A percentile compares a stretch with the other conserved stretches of the same genome.
phyloP scores from a whole-genome alignment of 1,140 invertebrate genomes.

The Zaprionus davidi region DNA sequence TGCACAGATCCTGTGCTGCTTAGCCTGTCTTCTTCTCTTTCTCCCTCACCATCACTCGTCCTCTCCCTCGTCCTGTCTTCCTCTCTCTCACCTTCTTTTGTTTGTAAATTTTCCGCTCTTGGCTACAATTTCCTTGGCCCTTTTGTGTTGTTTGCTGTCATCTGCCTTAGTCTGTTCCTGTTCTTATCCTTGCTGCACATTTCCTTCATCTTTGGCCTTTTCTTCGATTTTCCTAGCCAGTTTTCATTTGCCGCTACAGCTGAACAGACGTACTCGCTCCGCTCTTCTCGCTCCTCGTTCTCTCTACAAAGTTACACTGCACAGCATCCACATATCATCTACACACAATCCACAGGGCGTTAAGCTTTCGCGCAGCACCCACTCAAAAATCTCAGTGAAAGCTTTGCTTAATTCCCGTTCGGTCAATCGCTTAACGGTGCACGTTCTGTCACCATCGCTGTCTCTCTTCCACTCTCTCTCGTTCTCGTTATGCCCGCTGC shows the following conservation, averaged over 20 bases:
- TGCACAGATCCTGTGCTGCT: conserved; percentile 53
- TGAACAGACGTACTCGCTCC: conserved; percentile 50
- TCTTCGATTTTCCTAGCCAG: conserved; percentile 48
- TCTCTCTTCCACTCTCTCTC: background rate
- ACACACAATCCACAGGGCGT: background rate
- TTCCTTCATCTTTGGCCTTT: conserved; percentile 22
- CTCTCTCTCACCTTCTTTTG: conserved; percentile 43
- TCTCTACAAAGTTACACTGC: background rate
- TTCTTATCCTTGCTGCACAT: conserved; percentile 4
- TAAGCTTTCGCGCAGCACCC: background rate
- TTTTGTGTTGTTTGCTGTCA: conserved; percentile 69
- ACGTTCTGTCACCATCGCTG: background rate
- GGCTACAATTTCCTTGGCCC: conserved; percentile 62
- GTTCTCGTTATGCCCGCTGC: conserved; percentile 55
- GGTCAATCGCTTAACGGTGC: conserved; percentile 20
- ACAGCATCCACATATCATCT: background rate
- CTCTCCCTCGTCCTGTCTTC: conserved; percentile 6
- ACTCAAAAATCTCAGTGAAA: background rate
- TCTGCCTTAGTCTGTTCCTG: conserved; percentile 45
- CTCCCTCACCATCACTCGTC: background rate
- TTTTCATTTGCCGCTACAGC: conserved; percentile 62
- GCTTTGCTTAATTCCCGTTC: background rate
- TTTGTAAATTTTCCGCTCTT: conserved; percentile 81
- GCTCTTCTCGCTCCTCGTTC: background rate
- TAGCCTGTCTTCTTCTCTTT: conserved; percentile 16